phyloP scores from a whole-genome alignment of 1,140 invertebrate species.

The Drosophila asahinai region DNA sequence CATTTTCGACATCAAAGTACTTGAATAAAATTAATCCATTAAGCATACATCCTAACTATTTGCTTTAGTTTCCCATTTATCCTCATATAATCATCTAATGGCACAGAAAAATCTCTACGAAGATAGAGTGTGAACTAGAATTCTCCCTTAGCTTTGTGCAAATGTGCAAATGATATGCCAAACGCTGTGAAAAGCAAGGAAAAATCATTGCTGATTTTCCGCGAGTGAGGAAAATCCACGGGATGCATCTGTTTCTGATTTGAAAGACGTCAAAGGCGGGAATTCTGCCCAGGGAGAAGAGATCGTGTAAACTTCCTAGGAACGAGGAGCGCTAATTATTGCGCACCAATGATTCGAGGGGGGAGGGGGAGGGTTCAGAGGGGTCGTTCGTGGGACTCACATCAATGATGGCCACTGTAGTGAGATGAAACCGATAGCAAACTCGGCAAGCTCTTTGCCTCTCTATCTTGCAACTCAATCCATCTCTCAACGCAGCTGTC shows the following conservation, averaged over 20 bases:
- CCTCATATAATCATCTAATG: constrained; percentile 10
- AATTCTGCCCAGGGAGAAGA: constrained; percentile 1
- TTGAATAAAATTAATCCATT: not conserved
- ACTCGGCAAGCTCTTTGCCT: not conserved
- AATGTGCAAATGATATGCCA: constrained; percentile 22
- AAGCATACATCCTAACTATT: not conserved
- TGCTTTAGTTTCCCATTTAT: not conserved
- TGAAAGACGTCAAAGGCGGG: constrained; percentile 51
- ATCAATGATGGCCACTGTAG: constrained; percentile 70
- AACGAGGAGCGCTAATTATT: constrained; percentile 68
- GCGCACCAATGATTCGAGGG: constrained; percentile 68
- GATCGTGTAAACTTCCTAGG: constrained; percentile 17
- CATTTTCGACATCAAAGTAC: not conserved
- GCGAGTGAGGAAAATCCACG: not conserved
- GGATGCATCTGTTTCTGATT: constrained; percentile 56
- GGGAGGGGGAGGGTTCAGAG: not conserved
- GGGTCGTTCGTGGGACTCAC: constrained; percentile 16
- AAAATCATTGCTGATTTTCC: constrained; percentile 40
- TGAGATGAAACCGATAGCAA: constrained; percentile 43
- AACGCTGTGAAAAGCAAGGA: constrained; percentile 16
- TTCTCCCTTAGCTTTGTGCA: constrained; percentile 16
- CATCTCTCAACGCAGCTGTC: constrained; percentile 17
- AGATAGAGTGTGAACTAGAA: constrained; percentile 5
- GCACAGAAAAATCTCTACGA: not conserved
- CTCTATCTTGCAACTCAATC: constrained; percentile 3